Conservation (phyloP, 2,797 vertebrate genomes). For the Carduelis carduelis region DNA sequence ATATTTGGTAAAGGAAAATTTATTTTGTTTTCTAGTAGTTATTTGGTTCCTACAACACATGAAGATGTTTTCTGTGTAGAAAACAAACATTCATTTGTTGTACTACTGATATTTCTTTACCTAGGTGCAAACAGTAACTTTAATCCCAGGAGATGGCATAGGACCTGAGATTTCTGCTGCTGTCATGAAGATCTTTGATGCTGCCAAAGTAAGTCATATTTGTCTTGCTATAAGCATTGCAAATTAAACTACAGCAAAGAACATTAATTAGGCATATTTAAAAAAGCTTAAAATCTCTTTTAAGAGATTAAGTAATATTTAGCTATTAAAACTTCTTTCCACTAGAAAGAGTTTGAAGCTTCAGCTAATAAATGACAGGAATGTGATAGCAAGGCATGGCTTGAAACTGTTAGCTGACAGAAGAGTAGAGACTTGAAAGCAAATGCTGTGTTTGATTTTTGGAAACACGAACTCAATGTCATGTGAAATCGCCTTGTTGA, state of each 20-base stretch:
- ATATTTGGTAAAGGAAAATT: neutral
- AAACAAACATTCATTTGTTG: neutral
- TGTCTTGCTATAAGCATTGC: neutral
- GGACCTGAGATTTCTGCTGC: conserved; percentile 93
- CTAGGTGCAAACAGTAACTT: conserved; percentile 90
- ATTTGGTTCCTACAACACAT: neutral
- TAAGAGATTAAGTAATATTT: neutral
- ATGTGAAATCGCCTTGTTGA: neutral
- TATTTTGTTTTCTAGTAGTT: neutral
- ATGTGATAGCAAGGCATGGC: neutral
- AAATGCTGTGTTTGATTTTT: neutral
- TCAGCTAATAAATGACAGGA: neutral
- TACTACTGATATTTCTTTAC: conserved; percentile 4
- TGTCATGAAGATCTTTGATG: conserved; percentile 94
- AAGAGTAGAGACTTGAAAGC: neutral
- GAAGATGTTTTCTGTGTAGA: neutral
- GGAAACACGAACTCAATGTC: neutral
- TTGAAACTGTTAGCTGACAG: neutral
- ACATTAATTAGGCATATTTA: neutral
- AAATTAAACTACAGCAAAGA: neutral
- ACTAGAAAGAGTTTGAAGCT: neutral
- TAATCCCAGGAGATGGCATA: conserved; percentile 98
- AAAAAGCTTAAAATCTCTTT: neutral
- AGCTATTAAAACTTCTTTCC: neutral
- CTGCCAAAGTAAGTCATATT: conserved; percentile 83